A percentile compares a stretch with the other conserved stretches of the same genome.
These are phyloP conservation scores for Liasis olivaceus DNA, from an alignment of 2,797 vertebrate species.

Conservation along the genomic window DNA sequence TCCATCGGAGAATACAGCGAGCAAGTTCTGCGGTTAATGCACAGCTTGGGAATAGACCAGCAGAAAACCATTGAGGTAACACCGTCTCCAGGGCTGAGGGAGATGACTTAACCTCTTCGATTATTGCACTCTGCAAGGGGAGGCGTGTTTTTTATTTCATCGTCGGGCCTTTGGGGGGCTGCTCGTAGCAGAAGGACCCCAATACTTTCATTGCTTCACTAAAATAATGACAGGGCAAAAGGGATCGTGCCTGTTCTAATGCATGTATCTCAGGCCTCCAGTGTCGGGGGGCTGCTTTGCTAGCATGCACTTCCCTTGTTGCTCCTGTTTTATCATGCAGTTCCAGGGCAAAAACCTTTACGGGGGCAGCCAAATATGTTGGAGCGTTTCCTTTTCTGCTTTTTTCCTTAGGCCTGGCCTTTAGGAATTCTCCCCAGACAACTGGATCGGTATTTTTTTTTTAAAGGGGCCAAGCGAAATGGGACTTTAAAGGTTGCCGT, in stretches of 20 bases:
- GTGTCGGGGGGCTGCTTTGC: background rate
- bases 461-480: background rate
- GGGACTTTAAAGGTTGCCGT: background rate
- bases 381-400: background rate
- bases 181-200: background rate
- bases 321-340: background rate
- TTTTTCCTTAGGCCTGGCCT: background rate
- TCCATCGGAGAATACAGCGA: constrained; percentile 92
- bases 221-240: too few species aligned
- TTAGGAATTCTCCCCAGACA: background rate
- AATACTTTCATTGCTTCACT: background rate
- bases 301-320: background rate
- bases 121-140: background rate
- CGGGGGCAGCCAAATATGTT: background rate
- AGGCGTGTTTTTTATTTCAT: background rate
- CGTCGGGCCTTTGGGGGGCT: background rate
- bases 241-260: too few species aligned
- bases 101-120: background rate
- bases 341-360: background rate
- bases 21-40: constrained; percentile 95
- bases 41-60: constrained; percentile 97
- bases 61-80: constrained; percentile 97
- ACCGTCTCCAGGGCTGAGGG: rapidly evolving
- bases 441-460: background rate
- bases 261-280: background rate